phyloP scores from a whole-genome alignment of 2,888 invertebrate genomes.

The Caenorhabditis imperialis region DNA sequence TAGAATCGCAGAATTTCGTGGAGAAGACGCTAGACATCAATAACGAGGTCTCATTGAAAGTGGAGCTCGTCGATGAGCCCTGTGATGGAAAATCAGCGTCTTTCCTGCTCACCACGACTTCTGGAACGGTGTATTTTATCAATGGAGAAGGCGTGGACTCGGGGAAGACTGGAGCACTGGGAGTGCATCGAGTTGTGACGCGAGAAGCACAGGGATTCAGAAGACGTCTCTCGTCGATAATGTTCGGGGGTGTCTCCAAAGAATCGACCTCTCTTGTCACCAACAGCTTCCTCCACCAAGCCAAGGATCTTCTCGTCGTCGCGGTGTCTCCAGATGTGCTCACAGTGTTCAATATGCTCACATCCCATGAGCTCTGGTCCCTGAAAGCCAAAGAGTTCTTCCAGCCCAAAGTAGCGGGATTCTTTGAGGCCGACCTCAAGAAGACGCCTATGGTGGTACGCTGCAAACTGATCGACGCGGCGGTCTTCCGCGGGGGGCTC shows the following conservation, averaged over 20 bases:
- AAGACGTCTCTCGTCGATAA: slow-evolving; percentile 41
- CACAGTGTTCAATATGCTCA: slow-evolving; percentile 25
- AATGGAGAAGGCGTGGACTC: slow-evolving; percentile 18
- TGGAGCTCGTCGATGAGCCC: slow-evolving; percentile 38
- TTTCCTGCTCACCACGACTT: slow-evolving; percentile 48
- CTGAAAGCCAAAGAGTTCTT: slow-evolving; percentile 41
- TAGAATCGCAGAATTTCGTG: slow-evolving; percentile 26
- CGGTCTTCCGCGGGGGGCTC: slow-evolving; percentile 30
- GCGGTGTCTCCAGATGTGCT: slow-evolving; percentile 25
- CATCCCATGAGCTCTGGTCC: slow-evolving; percentile 27
- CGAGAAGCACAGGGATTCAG: slow-evolving; percentile 24
- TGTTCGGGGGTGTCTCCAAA: slow-evolving; percentile 27
- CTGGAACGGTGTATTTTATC: slow-evolving; percentile 43
- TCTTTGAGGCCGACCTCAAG: slow-evolving; percentile 20
- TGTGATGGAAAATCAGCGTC: slow-evolving; percentile 14
- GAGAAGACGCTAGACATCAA: slow-evolving; percentile 45
- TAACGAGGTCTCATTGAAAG: slow-evolving; percentile 42
- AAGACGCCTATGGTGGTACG: slow-evolving; percentile 7
- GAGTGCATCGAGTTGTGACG: slow-evolving; percentile 18
- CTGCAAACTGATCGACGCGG: slow-evolving; percentile 27
- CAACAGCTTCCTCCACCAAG: slow-evolving; percentile 23
- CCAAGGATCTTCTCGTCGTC: slow-evolving; percentile 15
- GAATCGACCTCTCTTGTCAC: slow-evolving; percentile 20
- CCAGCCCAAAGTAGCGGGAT: slow-evolving; percentile 4
- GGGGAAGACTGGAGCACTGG: slow-evolving; percentile 21